Base-by-base conservation (phyloP, 2,113 vertebrate species). In the Eublepharis macularius region DNA sequence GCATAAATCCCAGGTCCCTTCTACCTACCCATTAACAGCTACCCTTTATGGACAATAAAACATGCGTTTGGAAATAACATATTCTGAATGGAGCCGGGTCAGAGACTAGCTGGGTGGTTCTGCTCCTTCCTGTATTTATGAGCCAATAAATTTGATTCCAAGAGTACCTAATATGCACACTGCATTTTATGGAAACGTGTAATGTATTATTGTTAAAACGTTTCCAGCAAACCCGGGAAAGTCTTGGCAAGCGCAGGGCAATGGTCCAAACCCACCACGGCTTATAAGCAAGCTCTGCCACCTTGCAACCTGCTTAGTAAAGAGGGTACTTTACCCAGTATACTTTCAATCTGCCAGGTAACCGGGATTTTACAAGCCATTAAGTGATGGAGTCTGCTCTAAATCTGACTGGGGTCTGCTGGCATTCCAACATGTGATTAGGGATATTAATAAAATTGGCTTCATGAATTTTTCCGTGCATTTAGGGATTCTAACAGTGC, bases 31-130 rank as follows among this genome's bases (percentile, higher is more conserved):
- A 39, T 69, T 77, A 77, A 49, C 8, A 39, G 63, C 54, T 84
- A 51, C 74, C 63, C 82, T 77, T 84, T 84, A 69, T 69, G 74
- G 45, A n/a, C 34, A 24, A 84, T 84, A 77, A 77, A 86, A 17
- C 47, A 34, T 29, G 63, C 79, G 68, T 81, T 81, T 70, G 65
- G 77, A 49, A 66, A 34, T 49, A 83, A 49, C 34, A 29, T 4
- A 16, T 86, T 89, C 78, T 68, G 68, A 0, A 17, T 7, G 6
- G 19, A 39, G 76, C 4, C 65, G 77, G 87, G 74, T 77, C 83
- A 84, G 65, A 41, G 1, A 57, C 76, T 74, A 76, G 0, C 0
- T 49, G 85, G 65, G 51, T 49, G 36, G 13, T 43, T 87, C 54
- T 43, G 36, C 47, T 76, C 41, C 65, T 36, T 39, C 0, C 87